Percentiles rank a stretch among this genome's conserved stretches.
These are phyloP conservation scores for Lasioglossum malachurum DNA, from an alignment of 2,888 invertebrate species.

Conservation along the genomic window DNA sequence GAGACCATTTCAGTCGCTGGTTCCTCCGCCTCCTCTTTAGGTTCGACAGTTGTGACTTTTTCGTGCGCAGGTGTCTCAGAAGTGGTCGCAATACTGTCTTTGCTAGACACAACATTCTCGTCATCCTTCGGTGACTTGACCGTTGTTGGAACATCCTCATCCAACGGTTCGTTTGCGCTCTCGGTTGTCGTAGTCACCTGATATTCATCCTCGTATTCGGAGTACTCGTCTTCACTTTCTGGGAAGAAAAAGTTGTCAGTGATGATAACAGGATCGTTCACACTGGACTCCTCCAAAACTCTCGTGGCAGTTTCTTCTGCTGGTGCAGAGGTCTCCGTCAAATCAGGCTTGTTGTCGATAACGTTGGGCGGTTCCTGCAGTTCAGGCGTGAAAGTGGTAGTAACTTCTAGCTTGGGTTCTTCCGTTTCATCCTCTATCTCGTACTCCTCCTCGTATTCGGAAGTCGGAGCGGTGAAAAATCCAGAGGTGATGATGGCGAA, in stretches of 20 bases:
- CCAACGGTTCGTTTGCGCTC: neutral
- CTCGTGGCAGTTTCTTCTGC: neutral
- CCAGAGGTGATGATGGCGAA: conserved; percentile 83
- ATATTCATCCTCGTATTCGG: conserved; percentile 63
- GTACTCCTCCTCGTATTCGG: conserved; percentile 73
- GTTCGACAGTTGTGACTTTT: conserved; percentile 15
- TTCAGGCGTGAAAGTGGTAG: conserved; percentile 68
- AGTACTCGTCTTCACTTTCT: conserved; percentile 63
- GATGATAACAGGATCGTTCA: conserved; percentile 78
- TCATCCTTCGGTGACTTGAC: neutral
- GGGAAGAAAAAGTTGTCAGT: conserved; percentile 83
- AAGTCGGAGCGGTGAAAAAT: conserved; percentile 78
- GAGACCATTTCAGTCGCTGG: conserved; percentile 8
- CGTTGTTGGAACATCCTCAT: neutral
- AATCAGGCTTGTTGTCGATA: conserved; percentile 71
- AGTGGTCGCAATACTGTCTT: neutral
- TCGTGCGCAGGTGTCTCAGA: neutral
- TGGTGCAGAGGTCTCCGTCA: conserved; percentile 12
- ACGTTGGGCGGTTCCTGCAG: conserved; percentile 75
- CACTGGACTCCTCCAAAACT: conserved; percentile 36
- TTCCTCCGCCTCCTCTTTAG: conserved; percentile 13
- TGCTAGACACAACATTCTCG: neutral
- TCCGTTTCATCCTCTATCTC: conserved; percentile 56
- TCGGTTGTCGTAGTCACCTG: conserved; percentile 31
- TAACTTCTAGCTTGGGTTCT: conserved; percentile 40